phyloP scores from a whole-genome alignment of 2,797 vertebrate genomes.

The Falco berigora region DNA sequence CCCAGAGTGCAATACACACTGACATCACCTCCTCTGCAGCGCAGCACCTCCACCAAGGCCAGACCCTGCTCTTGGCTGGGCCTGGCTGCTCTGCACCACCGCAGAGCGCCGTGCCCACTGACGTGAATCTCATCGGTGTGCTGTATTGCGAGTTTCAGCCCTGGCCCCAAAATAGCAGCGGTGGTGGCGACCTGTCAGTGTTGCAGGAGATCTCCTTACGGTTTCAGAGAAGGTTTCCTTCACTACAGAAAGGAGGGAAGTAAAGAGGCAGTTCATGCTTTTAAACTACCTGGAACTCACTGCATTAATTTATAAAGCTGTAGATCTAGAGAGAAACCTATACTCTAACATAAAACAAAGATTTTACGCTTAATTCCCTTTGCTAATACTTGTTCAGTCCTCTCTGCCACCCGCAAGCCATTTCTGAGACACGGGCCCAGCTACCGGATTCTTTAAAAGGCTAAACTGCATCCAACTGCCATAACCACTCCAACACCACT shows the following conservation, averaged over 20 bases:
- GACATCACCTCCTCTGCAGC: background rate
- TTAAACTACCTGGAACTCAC: background rate
- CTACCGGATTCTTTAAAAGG: background rate
- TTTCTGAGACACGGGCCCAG: background rate
- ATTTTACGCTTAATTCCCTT: background rate
- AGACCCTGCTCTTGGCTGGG: background rate
- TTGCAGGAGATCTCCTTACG: background rate
- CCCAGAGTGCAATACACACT: background rate
- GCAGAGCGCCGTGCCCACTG: background rate
- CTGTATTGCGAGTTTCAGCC: background rate
- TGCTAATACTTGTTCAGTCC: background rate
- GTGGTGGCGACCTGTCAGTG: fast-evolving
- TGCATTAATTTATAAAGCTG: background rate
- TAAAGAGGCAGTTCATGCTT: background rate
- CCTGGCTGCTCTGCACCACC: background rate
- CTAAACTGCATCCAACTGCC: background rate
- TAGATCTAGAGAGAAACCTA: background rate
- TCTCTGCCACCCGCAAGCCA: background rate
- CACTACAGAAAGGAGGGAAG: background rate
- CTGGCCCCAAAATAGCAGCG: background rate
- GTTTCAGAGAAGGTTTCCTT: background rate
- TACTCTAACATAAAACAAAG: background rate
- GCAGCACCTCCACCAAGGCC: background rate
- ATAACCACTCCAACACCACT: background rate
- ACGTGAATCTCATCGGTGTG: background rate